phyloP scores from a whole-genome alignment of 2,113 vertebrate genomes.

The Ammospiza nelsoni region DNA sequence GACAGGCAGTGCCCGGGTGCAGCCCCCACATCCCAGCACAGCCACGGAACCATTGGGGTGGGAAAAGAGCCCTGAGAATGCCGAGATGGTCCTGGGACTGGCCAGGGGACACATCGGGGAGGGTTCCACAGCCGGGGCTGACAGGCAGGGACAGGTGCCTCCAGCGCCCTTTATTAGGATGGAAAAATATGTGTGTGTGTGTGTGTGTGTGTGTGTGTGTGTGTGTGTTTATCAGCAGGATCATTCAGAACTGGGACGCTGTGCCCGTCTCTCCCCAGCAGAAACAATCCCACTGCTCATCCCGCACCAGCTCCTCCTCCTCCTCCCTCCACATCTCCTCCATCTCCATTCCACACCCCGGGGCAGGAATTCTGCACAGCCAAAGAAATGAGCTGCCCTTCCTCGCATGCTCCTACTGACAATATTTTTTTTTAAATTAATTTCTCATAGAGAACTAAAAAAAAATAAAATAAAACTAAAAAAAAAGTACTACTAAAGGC shows the following conservation, averaged over 20 bases:
- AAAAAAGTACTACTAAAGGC: slow-evolving; percentile 61
- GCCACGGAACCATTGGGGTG: accelerated
- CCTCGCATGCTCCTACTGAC: background rate
- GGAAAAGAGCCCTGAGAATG: background rate
- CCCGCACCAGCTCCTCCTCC: background rate
- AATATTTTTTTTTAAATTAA: slow-evolving; percentile 3
- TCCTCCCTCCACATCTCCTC: background rate
- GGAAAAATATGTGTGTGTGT: background rate
- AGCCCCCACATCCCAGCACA: no score
- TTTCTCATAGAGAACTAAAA: background rate
- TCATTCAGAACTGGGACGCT: background rate
- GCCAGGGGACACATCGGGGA: background rate
- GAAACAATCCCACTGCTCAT: background rate
- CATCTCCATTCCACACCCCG: background rate
- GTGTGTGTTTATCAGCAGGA: background rate
- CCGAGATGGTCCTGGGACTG: accelerated
- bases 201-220: no score
- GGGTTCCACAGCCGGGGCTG: background rate
- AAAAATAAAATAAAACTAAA: background rate
- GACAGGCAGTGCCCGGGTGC: background rate
- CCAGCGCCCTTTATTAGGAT: background rate
- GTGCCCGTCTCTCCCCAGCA: background rate
- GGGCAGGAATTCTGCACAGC: slow-evolving; percentile 34
- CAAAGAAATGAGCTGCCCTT: background rate
- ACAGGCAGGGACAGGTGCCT: slow-evolving; percentile 25